These are phyloP conservation scores for Blomia tropicalis DNA, from an alignment of 2,888 invertebrate species.

Conservation along the genomic window DNA sequence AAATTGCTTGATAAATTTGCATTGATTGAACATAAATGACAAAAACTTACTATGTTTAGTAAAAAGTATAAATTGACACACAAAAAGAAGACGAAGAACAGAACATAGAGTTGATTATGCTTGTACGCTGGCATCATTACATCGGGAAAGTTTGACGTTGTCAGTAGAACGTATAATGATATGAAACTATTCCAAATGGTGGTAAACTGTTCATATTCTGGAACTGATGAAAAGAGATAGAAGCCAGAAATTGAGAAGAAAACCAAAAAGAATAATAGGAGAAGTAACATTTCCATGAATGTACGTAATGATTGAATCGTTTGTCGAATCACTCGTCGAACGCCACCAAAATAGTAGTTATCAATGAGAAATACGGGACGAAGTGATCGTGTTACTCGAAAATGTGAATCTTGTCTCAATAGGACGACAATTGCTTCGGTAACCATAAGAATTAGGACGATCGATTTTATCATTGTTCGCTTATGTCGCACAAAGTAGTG, in stretches of 20 bases:
- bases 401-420: conserved; percentile 63
- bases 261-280: conserved; percentile 65
- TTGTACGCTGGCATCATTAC: conserved; percentile 83
- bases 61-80: conserved; percentile 66
- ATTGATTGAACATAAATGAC: not conserved
- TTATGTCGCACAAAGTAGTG: conserved; percentile 64
- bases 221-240: conserved; percentile 60
- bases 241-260: conserved; percentile 60
- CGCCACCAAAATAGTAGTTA: conserved; percentile 64
- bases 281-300: conserved; percentile 67
- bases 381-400: conserved; percentile 66
- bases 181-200: conserved; percentile 66
- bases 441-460: conserved; percentile 60
- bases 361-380: conserved; percentile 76
- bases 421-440: conserved; percentile 55
- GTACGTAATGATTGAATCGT: conserved; percentile 70
- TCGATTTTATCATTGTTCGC: conserved; percentile 64
- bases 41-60: conserved; percentile 51
- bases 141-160: conserved; percentile 82
- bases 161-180: conserved; percentile 71
- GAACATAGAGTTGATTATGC: conserved; percentile 59
- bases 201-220: conserved; percentile 56
- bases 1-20: conserved; percentile 7
- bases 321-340: conserved; percentile 45
- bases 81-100: conserved; percentile 70